Percentiles rank a stretch among this genome's conserved stretches.
These are phyloP conservation scores for Electrona antarctica DNA, from an alignment of 2,113 vertebrate genomes.

Conservation along the genomic window DNA sequence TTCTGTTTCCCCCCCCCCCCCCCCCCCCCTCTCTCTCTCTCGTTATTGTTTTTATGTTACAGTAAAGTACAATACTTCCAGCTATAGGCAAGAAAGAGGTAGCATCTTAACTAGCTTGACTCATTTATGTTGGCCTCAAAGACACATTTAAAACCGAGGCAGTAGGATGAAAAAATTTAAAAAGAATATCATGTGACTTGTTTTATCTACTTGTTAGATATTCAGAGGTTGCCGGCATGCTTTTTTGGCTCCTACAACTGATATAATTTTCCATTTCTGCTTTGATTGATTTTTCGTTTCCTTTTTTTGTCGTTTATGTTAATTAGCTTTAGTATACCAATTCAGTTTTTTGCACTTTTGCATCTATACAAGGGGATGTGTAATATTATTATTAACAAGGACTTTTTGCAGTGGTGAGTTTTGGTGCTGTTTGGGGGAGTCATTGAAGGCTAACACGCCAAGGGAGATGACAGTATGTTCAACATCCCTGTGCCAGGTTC, in stretches of 20 bases:
- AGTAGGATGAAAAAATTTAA: constrained; percentile 64
- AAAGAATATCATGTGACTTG: constrained; percentile 83
- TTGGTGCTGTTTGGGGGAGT: constrained; percentile 60
- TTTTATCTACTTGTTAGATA: constrained; percentile 97
- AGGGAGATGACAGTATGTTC: constrained; percentile 65
- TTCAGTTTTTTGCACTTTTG: constrained; percentile 95
- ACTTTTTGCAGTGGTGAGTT: constrained; percentile 70
- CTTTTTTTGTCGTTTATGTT: constrained; percentile 61
- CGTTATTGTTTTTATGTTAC: constrained; percentile 74
- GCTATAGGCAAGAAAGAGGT: constrained; percentile 90
- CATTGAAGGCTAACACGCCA: constrained; percentile 59
- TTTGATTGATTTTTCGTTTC: constrained; percentile 47
- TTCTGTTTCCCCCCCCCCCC: constrained; percentile 29
- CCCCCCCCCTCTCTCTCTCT: constrained; percentile 60
- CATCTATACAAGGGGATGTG: constrained; percentile 94
- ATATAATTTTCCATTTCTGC: constrained; percentile 77
- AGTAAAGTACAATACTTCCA: constrained; percentile 89
- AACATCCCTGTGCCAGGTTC: constrained; percentile 61
- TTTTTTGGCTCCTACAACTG: constrained; percentile 86
- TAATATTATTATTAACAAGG: constrained; percentile 87
- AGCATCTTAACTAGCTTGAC: constrained; percentile 91
- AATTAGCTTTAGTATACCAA: constrained; percentile 88
- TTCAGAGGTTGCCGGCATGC: constrained; percentile 93
- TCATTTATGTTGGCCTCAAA: constrained; percentile 94
- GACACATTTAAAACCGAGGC: constrained; percentile 82